Evolutionary conservation across 1,140 invertebrate species (phyloP), one percentile per base, ranked within the genome.

Genomic region (Propsilocerus akamusi): DNA sequence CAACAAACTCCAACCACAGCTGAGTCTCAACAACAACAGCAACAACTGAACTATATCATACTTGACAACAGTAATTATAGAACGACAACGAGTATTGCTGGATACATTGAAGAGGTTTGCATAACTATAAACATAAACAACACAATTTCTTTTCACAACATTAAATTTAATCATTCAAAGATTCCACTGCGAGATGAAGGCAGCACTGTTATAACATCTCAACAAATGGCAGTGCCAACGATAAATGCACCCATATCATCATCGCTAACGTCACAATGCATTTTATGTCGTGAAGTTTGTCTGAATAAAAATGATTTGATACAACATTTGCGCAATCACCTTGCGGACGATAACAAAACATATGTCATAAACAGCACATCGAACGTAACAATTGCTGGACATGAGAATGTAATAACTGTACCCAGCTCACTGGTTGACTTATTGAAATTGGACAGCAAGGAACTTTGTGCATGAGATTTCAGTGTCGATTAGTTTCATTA

Each of bases 1-100:
- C 34, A 41, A 10, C 62, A 64, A 41, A 60, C 61, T n/a, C n/a
- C n/a, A 25, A 53, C 53, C 1, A 51, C 53, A 24, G 52, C 56
- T 4, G 61, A 65, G 5, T 62, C 64, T 34, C 28, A 30, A 30
- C 28, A 30, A 2, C 28, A 30, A n/a, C 2, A 8, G n/a, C 34
- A 41, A 10, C 34, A 41, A 10, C 5, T 41, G 5, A 41, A 41
- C 10, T 41, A 41, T 10, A 41, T 41, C 22, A 41, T 41, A 20
- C 22, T 41, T 8, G 34, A 41, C 22, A 41, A 20, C 11, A 17
- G 14, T 8, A 41, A 10, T 41, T 41, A 41, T 41, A n/a, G 34
- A 20, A 2, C 28, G 6, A 14, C 17, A 17, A 41, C n/a, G n/a
- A n/a, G n/a, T n/a, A n/a, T n/a, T n/a, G n/a, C n/a, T n/a, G n/a